phyloP scores from a whole-genome alignment of 2,888 invertebrate species.

The Netelia melanura region DNA sequence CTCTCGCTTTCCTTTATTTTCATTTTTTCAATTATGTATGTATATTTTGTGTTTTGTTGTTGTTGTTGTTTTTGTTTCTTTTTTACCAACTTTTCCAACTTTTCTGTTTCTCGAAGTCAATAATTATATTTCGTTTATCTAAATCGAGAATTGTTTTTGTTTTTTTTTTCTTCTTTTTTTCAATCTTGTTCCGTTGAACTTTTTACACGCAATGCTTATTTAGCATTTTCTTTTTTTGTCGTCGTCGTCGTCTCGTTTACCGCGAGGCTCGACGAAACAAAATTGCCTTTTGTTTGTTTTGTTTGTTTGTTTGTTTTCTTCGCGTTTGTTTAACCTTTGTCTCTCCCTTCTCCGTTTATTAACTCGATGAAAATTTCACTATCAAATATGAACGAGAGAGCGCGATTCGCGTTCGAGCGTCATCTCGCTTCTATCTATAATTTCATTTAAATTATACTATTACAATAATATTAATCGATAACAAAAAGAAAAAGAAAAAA shows the following conservation, averaged over 20 bases:
- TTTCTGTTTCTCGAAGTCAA: slow-evolving; percentile 52
- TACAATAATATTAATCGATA: slow-evolving; percentile 61
- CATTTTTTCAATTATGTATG: slow-evolving; percentile 29
- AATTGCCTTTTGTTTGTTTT: not conserved
- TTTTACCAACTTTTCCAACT: not conserved
- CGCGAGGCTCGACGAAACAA: slow-evolving; percentile 2
- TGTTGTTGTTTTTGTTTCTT: not conserved
- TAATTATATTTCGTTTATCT: slow-evolving; percentile 55
- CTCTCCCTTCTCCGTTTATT: not conserved
- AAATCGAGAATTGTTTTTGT: slow-evolving; percentile 47
- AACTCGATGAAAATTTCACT: not conserved
- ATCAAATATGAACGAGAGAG: slow-evolving; percentile 50
- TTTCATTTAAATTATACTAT: slow-evolving; percentile 56
- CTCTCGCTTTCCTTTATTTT: slow-evolving; percentile 24
- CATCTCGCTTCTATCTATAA: slow-evolving; percentile 22
- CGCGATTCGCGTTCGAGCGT: slow-evolving; percentile 23
- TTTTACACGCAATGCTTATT: no score
- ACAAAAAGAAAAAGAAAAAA: slow-evolving; percentile 58
- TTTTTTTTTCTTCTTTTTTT: no score
- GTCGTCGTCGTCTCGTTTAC: slow-evolving; percentile 16
- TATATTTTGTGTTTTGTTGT: slow-evolving; percentile 15
- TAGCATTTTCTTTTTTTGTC: not conserved
- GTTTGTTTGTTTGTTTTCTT: not conserved
- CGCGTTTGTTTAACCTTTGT: slow-evolving; percentile 14
- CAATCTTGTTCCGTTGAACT: not conserved